Conservation (phyloP, 2,797 vertebrate genomes). For the Heliangelus exortis region DNA sequence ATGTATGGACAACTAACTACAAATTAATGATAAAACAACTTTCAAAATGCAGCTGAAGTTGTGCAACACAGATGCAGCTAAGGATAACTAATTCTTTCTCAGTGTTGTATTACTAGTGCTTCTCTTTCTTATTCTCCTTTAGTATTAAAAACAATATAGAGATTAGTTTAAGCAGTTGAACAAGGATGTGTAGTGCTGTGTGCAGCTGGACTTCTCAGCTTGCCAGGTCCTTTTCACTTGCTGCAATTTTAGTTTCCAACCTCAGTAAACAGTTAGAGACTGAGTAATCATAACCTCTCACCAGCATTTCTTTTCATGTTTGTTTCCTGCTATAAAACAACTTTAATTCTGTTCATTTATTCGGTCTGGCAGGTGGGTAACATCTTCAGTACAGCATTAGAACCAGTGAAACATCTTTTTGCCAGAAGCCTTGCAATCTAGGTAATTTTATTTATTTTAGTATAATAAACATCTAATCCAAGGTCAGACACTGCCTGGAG, state of each 20-base stretch:
- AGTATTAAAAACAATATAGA: background rate
- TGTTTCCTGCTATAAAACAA: background rate
- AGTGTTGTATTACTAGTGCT: background rate
- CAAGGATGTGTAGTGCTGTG: background rate
- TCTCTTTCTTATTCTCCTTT: background rate
- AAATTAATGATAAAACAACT: background rate
- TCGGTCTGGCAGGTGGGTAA: background rate
- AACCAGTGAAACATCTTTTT: constrained; percentile 7
- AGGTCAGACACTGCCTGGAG: constrained; percentile 32
- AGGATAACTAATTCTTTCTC: background rate
- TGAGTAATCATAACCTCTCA: background rate
- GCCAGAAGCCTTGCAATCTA: constrained; percentile 18
- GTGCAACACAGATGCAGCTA: background rate
- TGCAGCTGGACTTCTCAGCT: background rate
- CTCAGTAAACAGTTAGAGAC: background rate
- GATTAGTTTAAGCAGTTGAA: background rate
- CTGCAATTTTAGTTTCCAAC: background rate
- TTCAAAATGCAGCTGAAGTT: background rate
- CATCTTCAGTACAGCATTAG: background rate
- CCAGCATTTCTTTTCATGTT: background rate
- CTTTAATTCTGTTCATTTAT: constrained; percentile 32
- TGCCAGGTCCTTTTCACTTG: background rate
- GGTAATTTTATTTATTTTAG: constrained; percentile 48
- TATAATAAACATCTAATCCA: constrained; percentile 13
- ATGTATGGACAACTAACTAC: background rate